Conservation (phyloP, 2,113 vertebrate genomes). For the Leptocoma aspasia region DNA sequence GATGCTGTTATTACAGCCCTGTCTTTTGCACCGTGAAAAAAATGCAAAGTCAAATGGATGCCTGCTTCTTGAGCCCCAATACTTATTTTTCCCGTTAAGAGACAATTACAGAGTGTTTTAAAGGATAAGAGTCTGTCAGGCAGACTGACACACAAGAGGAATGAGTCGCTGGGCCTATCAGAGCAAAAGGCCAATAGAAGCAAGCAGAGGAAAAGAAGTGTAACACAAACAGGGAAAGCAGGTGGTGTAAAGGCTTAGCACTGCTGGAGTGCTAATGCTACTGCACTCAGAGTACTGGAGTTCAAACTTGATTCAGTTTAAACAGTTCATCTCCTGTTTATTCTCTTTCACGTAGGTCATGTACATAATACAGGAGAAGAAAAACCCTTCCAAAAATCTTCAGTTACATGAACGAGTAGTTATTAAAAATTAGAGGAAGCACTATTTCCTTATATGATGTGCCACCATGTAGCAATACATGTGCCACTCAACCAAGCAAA, state of each 20-base stretch:
- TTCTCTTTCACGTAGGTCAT: not conserved
- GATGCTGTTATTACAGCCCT: not conserved
- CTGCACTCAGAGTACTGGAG: not conserved
- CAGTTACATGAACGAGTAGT: not conserved
- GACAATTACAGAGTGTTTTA: not conserved
- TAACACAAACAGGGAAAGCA: conserved; percentile 49
- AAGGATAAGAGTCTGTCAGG: not conserved
- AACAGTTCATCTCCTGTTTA: not conserved
- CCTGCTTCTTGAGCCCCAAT: not conserved
- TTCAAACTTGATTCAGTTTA: not conserved
- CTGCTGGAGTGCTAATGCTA: conserved; percentile 56
- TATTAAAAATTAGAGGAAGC: not conserved
- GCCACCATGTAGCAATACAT: not conserved
- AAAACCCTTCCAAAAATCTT: not conserved
- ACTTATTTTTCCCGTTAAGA: not conserved
- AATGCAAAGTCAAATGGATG: conserved; percentile 1
- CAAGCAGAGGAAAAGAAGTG: conserved; percentile 21
- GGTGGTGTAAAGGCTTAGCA: conserved; percentile 56
- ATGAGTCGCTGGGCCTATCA: not conserved
- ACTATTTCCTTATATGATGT: not conserved
- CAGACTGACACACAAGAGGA: not conserved
- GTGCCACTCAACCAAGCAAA: not conserved
- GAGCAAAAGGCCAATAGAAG: not conserved
- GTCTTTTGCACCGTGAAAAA: not conserved
- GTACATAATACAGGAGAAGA: not conserved